A percentile compares a stretch with the other conserved stretches of the same genome.
phyloP scores from a whole-genome alignment of 2,113 vertebrate genomes.

The crab-eating macaque (Macaca fascicularis) region DNA sequence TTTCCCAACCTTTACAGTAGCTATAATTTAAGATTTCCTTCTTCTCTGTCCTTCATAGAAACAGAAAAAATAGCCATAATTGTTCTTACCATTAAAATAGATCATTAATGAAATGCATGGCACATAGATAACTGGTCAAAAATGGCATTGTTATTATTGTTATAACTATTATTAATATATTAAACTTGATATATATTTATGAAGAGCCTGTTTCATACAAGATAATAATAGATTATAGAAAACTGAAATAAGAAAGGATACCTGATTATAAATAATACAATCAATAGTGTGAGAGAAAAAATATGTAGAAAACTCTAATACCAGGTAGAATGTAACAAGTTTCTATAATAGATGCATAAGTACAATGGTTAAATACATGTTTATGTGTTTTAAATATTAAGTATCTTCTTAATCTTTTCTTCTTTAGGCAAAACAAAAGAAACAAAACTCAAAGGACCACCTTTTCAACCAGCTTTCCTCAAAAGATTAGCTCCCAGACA shows the following conservation, averaged over 20 bases:
- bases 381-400: constrained; percentile 36
- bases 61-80: not conserved
- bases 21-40: not conserved
- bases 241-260: not conserved
- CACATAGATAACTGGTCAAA: not conserved
- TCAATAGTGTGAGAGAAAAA: not conserved
- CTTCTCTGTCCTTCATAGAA: not conserved
- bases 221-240: not conserved
- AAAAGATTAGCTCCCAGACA: not conserved
- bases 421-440: constrained; percentile 7
- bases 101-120: not conserved
- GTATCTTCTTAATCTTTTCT: not conserved
- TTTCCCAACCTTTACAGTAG: not conserved
- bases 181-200: not conserved
- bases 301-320: constrained; percentile 17
- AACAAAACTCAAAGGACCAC: not conserved
- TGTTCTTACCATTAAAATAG: not conserved
- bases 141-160: not conserved
- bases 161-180: constrained; percentile 8
- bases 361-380: not conserved
- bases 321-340: not conserved
- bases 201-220: not conserved
- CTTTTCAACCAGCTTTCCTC: constrained; percentile 30
- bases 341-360: not conserved
- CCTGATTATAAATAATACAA: not conserved